Conservation (phyloP, 2,797 vertebrate genomes). For the Distichodus sexfasciatus region DNA sequence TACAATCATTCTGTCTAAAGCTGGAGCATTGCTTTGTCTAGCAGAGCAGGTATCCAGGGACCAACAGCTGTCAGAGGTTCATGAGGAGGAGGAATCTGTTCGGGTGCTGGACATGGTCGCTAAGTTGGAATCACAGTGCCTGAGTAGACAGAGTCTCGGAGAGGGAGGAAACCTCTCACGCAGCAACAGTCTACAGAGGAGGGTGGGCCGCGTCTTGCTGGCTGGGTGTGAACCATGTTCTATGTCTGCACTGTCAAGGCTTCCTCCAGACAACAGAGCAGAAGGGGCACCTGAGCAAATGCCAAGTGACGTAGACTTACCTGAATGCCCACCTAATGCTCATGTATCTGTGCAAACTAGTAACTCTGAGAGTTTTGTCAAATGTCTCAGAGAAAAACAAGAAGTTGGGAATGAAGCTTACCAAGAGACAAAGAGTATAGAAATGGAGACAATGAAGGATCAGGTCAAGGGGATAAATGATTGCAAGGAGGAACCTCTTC, state of each 20-base stretch:
- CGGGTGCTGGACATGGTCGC: constrained; percentile 93
- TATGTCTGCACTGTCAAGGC: constrained; percentile 11
- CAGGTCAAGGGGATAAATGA: constrained; percentile 4
- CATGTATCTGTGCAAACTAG: neutral
- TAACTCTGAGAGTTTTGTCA: constrained; percentile 4
- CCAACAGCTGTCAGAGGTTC: constrained; percentile 24
- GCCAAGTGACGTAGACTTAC: neutral
- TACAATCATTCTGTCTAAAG: constrained; percentile 64
- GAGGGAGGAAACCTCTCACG: constrained; percentile 77
- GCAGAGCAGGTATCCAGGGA: constrained; percentile 34
- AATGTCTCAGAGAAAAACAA: neutral
- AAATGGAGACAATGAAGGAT: constrained; percentile 4
- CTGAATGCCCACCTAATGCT: constrained; percentile 6
- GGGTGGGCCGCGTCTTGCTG: constrained; percentile 83
- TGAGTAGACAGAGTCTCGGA: constrained; percentile 72
- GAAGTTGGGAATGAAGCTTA: constrained; percentile 4
- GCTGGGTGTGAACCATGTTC: constrained; percentile 54
- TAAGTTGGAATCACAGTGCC: constrained; percentile 86
- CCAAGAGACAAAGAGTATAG: constrained; percentile 10
- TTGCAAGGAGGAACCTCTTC: constrained; percentile 74
- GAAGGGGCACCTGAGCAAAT: constrained; percentile 7
- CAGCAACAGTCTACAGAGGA: constrained; percentile 84
- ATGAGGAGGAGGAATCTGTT: constrained; percentile 76
- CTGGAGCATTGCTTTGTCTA: neutral
- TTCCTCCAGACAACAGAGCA: constrained; percentile 2